Conservation (phyloP, 2,113 vertebrate species). For the Phasianus colchicus region DNA sequence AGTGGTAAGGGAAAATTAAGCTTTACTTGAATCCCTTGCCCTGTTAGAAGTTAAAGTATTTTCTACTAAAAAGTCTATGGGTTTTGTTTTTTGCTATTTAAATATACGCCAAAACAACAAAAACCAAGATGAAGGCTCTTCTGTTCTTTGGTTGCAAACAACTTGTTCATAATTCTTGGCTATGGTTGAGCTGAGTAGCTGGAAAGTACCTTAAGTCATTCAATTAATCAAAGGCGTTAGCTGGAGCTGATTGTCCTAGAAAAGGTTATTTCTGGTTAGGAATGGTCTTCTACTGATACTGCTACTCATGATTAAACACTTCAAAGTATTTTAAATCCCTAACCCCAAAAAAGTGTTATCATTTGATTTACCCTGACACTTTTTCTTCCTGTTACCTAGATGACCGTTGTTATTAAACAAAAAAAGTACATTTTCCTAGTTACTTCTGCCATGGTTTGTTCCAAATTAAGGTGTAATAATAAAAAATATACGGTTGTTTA, state of each 20-base stretch:
- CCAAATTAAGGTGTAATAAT: constrained; percentile 15
- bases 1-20: neutral
- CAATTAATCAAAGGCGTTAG: neutral
- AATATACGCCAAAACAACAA: neutral
- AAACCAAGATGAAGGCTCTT: neutral
- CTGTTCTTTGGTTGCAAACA: neutral
- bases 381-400: constrained; percentile 45
- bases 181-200: neutral
- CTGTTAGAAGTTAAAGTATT: neutral
- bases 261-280: neutral
- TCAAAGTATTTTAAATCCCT: constrained; percentile 41
- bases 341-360: neutral
- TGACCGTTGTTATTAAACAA: constrained; percentile 11
- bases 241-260: neutral
- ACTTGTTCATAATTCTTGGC: neutral
- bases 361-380: neutral
- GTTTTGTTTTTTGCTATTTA: neutral
- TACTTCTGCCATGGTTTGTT: constrained; percentile 4
- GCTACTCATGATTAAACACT: constrained; percentile 50
- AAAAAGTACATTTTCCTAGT: neutral
- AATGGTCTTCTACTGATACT: neutral
- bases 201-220: neutral
- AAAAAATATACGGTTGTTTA: neutral
- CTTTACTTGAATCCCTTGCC: neutral
- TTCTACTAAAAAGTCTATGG: neutral